Evolutionary conservation across 2,797 vertebrate species (phyloP), one percentile per base, ranked within the genome.

Genomic region (Columba guinea): DNA sequence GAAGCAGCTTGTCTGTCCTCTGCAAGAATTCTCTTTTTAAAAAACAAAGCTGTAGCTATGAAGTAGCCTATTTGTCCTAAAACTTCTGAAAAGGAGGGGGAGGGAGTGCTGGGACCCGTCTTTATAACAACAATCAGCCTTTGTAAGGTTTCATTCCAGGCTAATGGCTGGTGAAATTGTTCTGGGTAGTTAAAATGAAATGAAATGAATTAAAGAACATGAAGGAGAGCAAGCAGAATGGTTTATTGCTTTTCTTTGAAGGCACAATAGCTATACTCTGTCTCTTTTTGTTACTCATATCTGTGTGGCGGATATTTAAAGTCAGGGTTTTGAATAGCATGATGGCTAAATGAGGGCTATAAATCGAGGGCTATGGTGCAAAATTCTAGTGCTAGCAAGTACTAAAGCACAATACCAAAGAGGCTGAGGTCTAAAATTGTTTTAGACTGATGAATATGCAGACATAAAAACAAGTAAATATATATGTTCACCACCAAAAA

Each of bases 141-240:
- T 97, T 98, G 96, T 97, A 93, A 96, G 95, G 87, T 97, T 98
- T 98, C 96, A 97, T 98, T 98, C 97, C 95, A 95, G 97, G 96
- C 95, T 98, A 98, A 98, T 98, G 97, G 97, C 97, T 98, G 96
- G 96, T 97, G 96, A 98, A 98, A 98, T 98, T 98, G 96, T 98
- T 98, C 95, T 96, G 97, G 96, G 97, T 98, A 98, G 97, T 98
- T 98, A 98, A 98, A 98, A 98, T 97, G 95, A 98, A 98, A 98
- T 98, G 97, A 98, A 97, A 98, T 98, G 96, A 98, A 98, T 98
- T 98, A 97, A 98, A 97, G 95, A 98, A 98, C 97, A 97, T 96
- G 96, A 97, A 98, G 93, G 94, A 97, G 95, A 98, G 96, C 94
- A 97, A 97, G 95, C 94, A 95, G 95, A 97, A 97, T 96, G 90